A percentile compares a stretch with the other conserved stretches of the same genome.
These are phyloP conservation scores for Acipenser oxyrinchus DNA, from an alignment of 2,797 vertebrate species.

Conservation along the genomic window DNA sequence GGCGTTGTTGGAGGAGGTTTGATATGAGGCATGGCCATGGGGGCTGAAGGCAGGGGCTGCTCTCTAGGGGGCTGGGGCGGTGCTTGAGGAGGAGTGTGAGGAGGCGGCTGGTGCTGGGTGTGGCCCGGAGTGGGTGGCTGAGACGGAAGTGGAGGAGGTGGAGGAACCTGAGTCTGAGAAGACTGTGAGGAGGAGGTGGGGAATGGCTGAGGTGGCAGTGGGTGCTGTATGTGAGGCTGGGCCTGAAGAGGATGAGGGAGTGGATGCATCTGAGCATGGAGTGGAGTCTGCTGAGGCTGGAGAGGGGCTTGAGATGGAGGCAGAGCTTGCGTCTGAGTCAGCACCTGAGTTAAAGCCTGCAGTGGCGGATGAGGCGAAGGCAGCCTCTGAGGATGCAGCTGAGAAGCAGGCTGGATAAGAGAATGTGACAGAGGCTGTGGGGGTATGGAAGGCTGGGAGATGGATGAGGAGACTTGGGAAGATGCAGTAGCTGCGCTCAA, in stretches of 20 bases:
- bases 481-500: conserved; percentile 51
- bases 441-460: conserved; percentile 52
- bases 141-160: conserved; percentile 56
- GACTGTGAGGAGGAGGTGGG: conserved; percentile 47
- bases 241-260: conserved; percentile 68
- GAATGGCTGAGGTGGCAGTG: conserved; percentile 73
- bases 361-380: conserved; percentile 82
- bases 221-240: conserved; percentile 69
- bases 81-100: conserved; percentile 69
- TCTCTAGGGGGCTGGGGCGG: conserved; percentile 78
- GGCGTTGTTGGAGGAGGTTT: conserved; percentile 93
- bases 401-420: conserved; percentile 73
- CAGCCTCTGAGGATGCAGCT: conserved; percentile 75
- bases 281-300: conserved; percentile 66
- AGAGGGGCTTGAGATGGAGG: conserved; percentile 49
- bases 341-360: conserved; percentile 55
- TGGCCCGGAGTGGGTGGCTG: conserved; percentile 31
- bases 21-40: conserved; percentile 92
- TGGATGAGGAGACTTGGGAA: conserved; percentile 60
- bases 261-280: conserved; percentile 67
- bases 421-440: conserved; percentile 63
- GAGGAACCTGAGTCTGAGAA: conserved; percentile 73
- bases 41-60: conserved; percentile 80
- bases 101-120: conserved; percentile 54
- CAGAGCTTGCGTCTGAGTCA: conserved; percentile 35